These are phyloP conservation scores for Coryphaenoides rupestris DNA, from an alignment of 2,113 vertebrate species.

Conservation along the genomic window DNA sequence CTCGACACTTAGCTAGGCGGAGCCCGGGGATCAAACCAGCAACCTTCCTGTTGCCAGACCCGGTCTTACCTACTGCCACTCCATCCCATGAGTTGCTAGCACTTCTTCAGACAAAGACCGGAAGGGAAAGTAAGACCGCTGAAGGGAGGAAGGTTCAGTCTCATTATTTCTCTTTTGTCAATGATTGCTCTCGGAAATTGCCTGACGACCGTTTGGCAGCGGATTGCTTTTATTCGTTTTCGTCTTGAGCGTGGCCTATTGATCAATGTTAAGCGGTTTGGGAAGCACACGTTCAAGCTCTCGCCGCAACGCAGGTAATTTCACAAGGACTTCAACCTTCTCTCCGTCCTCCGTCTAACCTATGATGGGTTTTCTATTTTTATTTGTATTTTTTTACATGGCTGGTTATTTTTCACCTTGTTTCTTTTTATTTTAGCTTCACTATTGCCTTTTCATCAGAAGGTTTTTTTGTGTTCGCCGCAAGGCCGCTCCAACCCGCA, in stretches of 20 bases:
- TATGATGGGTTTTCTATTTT: too few relatives aligned
- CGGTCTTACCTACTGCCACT: too few relatives aligned
- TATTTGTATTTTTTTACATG: not conserved
- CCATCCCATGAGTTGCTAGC: constrained; percentile 17
- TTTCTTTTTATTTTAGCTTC: constrained; percentile 11
- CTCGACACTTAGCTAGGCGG: too few relatives aligned
- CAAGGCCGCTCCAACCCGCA: constrained; percentile 12
- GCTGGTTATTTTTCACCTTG: not conserved
- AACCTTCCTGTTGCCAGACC: too few relatives aligned
- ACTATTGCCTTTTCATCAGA: constrained; percentile 9
- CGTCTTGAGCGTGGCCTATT: not conserved
- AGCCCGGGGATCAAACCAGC: too few relatives aligned
- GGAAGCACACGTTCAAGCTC: not conserved
- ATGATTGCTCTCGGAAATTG: constrained; percentile 1
- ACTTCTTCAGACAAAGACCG: constrained; percentile 18
- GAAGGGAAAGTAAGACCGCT: not conserved
- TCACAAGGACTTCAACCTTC: not conserved
- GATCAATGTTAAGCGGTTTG: not conserved
- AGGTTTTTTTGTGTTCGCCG: constrained; percentile 19
- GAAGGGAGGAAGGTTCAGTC: not conserved
- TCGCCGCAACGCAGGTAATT: not conserved
- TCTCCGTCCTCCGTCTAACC: too few relatives aligned
- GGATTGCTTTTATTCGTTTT: not conserved
- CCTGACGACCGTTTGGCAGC: not conserved
- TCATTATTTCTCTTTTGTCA: too few relatives aligned